Evolutionary conservation across 2,113 vertebrate genomes (phyloP), one percentile per base, ranked within the genome.

Genomic region (Tragelaphus strepsiceros): DNA sequence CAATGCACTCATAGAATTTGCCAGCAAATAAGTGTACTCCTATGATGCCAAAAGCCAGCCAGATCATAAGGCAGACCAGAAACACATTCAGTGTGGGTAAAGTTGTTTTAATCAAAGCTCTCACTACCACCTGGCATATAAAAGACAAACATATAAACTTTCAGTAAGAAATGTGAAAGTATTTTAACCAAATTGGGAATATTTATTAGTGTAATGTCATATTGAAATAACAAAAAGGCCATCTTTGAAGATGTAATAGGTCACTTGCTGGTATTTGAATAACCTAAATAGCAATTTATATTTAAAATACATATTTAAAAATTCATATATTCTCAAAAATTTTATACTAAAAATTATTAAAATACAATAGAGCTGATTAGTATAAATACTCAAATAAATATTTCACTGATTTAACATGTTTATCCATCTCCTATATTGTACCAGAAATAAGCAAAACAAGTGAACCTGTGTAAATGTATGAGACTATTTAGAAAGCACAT

Each of bases 21-120:
- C 99, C 99, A 22, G 99, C 99, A 98, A 99, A 99, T 87, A 99
- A 98, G 93, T 99, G 98, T 59, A 99, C 99, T n/a, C 99, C 99
- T 98, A 99, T 98, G 97, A 99, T 99, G 96, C 99, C 99, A 98
- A 99, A 99, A 98, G 99, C 99, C 84, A 99, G 99, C 99, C 99
- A 99, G 98, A 99, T 99, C 98, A 99, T 99, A 95, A 99, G 99
- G 97, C 99, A 99, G 32, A 99, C 99, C 93, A 99, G 98, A 97
- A 99, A 98, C 93, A 99, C 99, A 74, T 99, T 99, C 98, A 99
- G 98, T 97, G 99, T 98, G 14, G 99, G 99, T 67, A 99, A 99
- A 96, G 99, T 99, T 90, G 99, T 99, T 96, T 99, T 99, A 22
- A 99, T 98, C 49, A 99, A 99, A 88, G 99, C 99, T 93, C 99